Evolutionary conservation across 2,797 vertebrate species (phyloP).

Genomic region (Pyrrhura leucotis): DNA sequence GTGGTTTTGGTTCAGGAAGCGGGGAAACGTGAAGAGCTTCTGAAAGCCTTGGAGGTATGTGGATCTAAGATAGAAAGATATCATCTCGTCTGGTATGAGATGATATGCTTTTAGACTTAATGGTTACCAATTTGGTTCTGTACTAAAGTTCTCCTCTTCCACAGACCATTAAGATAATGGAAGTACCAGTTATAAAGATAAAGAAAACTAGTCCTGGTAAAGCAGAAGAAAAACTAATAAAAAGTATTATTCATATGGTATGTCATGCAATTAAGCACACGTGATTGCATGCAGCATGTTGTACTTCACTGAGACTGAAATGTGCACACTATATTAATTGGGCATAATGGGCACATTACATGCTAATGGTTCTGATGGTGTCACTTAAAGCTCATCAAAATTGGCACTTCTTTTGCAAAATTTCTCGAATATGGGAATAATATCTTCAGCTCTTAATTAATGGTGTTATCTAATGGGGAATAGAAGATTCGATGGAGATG

Average conservation of each 20-base stretch:
- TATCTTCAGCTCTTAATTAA: not conserved
- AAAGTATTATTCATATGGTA: slow-evolving; percentile 98
- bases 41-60: slow-evolving; percentile 91
- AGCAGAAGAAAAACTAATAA: slow-evolving; percentile 90
- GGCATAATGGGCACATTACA: not conserved
- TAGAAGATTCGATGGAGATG: not conserved
- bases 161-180: slow-evolving; percentile 95
- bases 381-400: not conserved
- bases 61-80: not conserved
- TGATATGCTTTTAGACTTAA: not conserved
- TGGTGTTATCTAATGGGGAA: not conserved
- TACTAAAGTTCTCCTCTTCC: slow-evolving; percentile 81
- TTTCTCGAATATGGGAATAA: not conserved
- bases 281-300: slow-evolving; percentile 77
- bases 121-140: slow-evolving; percentile 26
- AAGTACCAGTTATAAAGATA: slow-evolving; percentile 98
- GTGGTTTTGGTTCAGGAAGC: slow-evolving; percentile 90
- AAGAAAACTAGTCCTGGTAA: slow-evolving; percentile 89
- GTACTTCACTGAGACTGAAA: slow-evolving; percentile 30
- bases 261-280: slow-evolving; percentile 76
- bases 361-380: not conserved
- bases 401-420: not conserved
- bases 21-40: slow-evolving; percentile 80
- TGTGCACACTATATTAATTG: slow-evolving; percentile 1
- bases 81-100: not conserved